phyloP scores from a whole-genome alignment of 2,797 vertebrate species.

The Chiroxiphia lanceolata region DNA sequence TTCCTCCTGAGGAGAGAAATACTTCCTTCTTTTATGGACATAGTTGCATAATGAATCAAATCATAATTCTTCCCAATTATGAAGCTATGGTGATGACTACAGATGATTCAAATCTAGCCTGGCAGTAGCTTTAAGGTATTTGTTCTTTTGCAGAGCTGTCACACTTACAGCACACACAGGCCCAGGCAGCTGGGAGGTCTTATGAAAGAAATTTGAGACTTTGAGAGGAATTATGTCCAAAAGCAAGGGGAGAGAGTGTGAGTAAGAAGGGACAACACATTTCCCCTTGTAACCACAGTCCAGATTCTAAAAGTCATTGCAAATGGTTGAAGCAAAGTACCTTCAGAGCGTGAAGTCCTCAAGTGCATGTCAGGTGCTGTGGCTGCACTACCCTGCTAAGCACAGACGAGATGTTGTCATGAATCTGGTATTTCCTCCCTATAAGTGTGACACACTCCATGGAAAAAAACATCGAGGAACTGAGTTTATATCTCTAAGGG shows the following conservation, averaged over 20 bases:
- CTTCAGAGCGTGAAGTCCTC: neutral
- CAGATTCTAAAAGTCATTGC: neutral
- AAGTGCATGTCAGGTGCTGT: neutral
- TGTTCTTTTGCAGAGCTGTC: neutral
- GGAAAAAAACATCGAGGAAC: neutral
- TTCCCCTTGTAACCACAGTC: neutral
- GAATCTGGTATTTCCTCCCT: neutral
- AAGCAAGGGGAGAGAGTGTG: neutral
- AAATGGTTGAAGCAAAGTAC: neutral
- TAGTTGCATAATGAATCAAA: conserved; percentile 1
- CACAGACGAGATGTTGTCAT: neutral
- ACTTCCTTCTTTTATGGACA: conserved; percentile 38
- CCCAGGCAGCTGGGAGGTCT: neutral
- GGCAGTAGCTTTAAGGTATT: neutral
- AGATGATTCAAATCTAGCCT: neutral
- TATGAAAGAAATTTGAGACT: neutral
- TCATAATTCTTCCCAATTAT: neutral
- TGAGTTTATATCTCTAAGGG: neutral
- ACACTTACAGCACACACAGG: neutral
- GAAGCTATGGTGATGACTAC: neutral
- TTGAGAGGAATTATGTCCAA: neutral
- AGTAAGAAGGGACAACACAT: neutral
- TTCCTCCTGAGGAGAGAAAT: conserved; percentile 27
- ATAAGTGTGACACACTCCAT: neutral
- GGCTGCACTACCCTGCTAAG: neutral